Conservation (phyloP, 2,113 vertebrate genomes). For the Callipepla californica region DNA sequence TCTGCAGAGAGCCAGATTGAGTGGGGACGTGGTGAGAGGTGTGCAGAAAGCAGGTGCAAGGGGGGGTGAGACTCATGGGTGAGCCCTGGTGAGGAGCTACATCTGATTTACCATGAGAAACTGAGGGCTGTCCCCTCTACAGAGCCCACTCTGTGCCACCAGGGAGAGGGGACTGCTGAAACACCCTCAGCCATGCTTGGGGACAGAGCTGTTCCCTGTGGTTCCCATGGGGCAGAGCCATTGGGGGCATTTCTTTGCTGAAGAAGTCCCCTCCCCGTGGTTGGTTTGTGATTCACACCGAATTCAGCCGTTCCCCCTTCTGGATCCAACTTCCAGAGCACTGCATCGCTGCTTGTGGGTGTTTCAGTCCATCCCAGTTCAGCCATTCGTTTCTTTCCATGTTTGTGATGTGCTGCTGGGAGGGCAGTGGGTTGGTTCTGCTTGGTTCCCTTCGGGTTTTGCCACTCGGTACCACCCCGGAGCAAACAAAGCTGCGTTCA, state of each 20-base stretch:
- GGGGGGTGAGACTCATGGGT: too few species aligned
- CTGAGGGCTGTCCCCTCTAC: neutral
- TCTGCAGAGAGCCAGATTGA: too few species aligned
- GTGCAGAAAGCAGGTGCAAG: neutral
- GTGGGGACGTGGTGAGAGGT: neutral
- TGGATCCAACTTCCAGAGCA: accelerated
- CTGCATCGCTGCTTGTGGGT: too few species aligned
- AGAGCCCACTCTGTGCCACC: neutral
- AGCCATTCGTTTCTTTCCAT: too few species aligned
- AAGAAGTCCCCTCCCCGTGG: neutral
- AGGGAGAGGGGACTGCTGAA: neutral
- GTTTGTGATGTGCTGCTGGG: too few species aligned
- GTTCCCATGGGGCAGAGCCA: neutral
- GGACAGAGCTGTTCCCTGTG: neutral
- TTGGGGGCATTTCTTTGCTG: neutral
- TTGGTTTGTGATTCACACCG: accelerated
- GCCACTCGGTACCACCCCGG: neutral
- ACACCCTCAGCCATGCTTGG: too few species aligned
- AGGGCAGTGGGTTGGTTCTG: too few species aligned
- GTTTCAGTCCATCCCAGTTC: too few species aligned
- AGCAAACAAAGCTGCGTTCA: neutral
- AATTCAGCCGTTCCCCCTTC: neutral
- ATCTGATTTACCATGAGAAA: neutral
- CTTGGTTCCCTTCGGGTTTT: neutral
- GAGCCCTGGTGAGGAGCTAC: too few species aligned